These are phyloP conservation scores for Palloptera scutellata DNA, from an alignment of 2,888 invertebrate genomes.

Conservation along the genomic window DNA sequence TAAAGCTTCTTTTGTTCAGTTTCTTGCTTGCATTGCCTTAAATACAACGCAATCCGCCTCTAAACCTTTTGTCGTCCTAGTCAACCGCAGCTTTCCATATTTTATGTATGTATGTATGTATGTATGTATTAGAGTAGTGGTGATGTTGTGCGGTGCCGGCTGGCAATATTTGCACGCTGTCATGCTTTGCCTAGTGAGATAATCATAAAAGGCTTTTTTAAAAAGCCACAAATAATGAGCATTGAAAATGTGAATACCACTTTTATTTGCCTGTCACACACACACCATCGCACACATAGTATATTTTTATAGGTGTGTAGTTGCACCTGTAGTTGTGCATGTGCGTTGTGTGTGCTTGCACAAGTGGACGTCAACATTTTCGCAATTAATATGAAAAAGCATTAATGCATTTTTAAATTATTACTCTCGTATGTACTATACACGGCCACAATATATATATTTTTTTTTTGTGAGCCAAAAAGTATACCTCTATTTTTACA, in stretches of 20 bases:
- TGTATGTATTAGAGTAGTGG: slow-evolving; percentile 5
- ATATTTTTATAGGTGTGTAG: background rate
- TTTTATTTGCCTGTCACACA: background rate
- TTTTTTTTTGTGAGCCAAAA: too few species aligned
- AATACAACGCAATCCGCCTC: too few species aligned
- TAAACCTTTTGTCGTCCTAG: too few species aligned
- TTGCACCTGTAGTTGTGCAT: background rate
- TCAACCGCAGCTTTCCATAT: too few species aligned
- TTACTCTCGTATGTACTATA: too few species aligned
- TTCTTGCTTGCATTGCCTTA: background rate
- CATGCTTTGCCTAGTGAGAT: slow-evolving; percentile 23
- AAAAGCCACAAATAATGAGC: slow-evolving; percentile 29
- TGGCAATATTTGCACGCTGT: background rate
- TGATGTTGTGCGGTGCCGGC: background rate
- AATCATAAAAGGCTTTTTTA: slow-evolving; percentile 28
- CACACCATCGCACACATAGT: background rate
- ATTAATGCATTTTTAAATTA: too few species aligned
- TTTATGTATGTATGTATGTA: background rate
- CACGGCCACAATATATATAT: too few species aligned
- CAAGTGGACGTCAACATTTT: too few species aligned
- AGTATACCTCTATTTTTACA: too few species aligned
- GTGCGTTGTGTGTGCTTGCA: slow-evolving; percentile 2
- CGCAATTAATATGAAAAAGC: too few species aligned
- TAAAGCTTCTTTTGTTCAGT: background rate
- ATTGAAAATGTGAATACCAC: slow-evolving; percentile 18